Percentiles rank a stretch among this genome's conserved stretches.
Conservation (phyloP, 2,113 vertebrate genomes). For the Lanius ludovicianus region DNA sequence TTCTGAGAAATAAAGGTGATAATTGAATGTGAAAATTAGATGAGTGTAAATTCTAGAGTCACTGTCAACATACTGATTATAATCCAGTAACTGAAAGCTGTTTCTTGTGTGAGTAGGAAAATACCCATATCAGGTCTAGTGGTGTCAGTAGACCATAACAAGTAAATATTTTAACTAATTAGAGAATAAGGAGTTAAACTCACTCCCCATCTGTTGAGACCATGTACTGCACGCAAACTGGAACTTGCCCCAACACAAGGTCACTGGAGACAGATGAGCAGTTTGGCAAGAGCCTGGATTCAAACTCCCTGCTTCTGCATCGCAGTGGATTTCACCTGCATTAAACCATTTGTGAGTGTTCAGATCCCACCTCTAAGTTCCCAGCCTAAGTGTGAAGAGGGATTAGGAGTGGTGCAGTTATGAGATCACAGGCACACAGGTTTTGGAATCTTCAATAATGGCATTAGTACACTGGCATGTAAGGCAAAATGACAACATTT, state of each 20-base stretch:
- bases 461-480: rapidly evolving
- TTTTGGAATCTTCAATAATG: neutral
- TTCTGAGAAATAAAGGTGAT: neutral
- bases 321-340: neutral
- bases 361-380: neutral
- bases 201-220: neutral
- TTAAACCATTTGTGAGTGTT: neutral
- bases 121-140: neutral
- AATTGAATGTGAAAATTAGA: neutral
- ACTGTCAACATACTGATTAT: neutral
- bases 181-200: neutral
- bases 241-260: neutral
- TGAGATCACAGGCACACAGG: neutral
- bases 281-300: neutral
- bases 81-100: neutral
- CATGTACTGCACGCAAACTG: neutral
- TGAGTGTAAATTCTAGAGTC: neutral
- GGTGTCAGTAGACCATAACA: rapidly evolving
- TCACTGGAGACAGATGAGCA: neutral
- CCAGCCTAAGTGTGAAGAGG: neutral
- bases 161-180: neutral
- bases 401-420: neutral
- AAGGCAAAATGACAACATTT: neutral
- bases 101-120: neutral
- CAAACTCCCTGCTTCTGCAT: neutral